Percentiles rank a stretch among this genome's conserved stretches.
phyloP scores from a whole-genome alignment of 2,888 invertebrate species.

The Thereva unica region DNA sequence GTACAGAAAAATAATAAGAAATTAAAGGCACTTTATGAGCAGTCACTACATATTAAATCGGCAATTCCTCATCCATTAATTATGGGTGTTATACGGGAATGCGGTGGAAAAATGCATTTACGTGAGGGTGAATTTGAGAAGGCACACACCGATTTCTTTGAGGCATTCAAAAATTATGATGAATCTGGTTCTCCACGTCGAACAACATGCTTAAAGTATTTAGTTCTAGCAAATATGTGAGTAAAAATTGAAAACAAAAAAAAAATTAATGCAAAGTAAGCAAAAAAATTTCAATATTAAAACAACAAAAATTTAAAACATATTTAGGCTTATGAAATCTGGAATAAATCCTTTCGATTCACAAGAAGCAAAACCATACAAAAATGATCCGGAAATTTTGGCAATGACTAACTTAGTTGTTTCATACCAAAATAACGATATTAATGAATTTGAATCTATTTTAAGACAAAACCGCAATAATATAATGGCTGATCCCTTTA shows the following conservation, averaged over 20 bases:
- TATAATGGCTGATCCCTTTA: constrained; percentile 99
- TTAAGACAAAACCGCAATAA: constrained; percentile 90
- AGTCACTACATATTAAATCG: constrained; percentile 97
- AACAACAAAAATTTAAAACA: no score
- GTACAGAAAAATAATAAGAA: constrained; percentile 99
- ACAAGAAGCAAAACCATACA: constrained; percentile 99
- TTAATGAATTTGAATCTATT: constrained; percentile 96
- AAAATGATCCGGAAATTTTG: constrained; percentile 97
- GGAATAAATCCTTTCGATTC: constrained; percentile 99
- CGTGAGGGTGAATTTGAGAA: constrained; percentile 98
- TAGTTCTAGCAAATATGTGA: constrained; percentile 97
- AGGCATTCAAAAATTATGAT: constrained; percentile 99
- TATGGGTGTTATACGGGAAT: constrained; percentile 99
- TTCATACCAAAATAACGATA: constrained; percentile 97
- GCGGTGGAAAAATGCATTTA: constrained; percentile 99
- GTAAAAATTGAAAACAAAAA: constrained; percentile 52
- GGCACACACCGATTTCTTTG: constrained; percentile 99
- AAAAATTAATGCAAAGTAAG: not conserved
- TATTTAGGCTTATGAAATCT: constrained; percentile 93
- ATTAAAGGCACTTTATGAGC: constrained; percentile 93
- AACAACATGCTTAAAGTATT: constrained; percentile 96
- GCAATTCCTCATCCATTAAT: constrained; percentile 99
- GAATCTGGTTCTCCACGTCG: constrained; percentile 96
- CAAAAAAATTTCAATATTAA: not conserved
- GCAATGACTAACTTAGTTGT: constrained; percentile 99